Percentiles rank a stretch among this genome's conserved stretches.
Evolutionary conservation across 2,113 vertebrate genomes (phyloP).

Genomic region (Passerina amoena): DNA sequence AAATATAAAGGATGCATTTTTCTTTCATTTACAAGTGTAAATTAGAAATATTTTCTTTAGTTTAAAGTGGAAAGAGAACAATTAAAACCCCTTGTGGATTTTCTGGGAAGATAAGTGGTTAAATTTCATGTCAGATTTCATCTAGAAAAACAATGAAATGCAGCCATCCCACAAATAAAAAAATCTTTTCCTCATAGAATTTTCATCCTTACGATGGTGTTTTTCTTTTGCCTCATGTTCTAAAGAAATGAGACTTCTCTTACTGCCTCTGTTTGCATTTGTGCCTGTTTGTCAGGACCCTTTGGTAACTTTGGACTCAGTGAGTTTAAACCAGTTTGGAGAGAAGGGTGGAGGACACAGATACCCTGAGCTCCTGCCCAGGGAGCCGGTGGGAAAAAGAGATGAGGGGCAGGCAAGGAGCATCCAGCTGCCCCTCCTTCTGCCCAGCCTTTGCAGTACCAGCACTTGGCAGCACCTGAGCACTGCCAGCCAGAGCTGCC

Average conservation of each 20-base stretch:
- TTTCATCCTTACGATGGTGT: neutral
- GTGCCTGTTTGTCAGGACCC: neutral
- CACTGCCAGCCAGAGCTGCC: neutral
- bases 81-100: neutral
- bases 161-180: neutral
- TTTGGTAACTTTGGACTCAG: neutral
- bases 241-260: neutral
- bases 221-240: neutral
- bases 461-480: neutral
- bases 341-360: neutral
- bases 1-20: neutral
- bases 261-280: neutral
- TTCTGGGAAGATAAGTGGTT: neutral
- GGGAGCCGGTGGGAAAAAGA: rapidly evolving
- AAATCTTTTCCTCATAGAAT: neutral
- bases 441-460: neutral
- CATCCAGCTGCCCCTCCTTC: rapidly evolving
- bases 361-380: neutral
- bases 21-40: neutral
- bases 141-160: neutral
- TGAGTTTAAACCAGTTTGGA: neutral
- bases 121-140: neutral
- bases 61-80: neutral
- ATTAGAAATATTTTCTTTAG: neutral
- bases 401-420: neutral